Conservation (phyloP, 2,888 invertebrate species). For the Harpalus rubripes region DNA sequence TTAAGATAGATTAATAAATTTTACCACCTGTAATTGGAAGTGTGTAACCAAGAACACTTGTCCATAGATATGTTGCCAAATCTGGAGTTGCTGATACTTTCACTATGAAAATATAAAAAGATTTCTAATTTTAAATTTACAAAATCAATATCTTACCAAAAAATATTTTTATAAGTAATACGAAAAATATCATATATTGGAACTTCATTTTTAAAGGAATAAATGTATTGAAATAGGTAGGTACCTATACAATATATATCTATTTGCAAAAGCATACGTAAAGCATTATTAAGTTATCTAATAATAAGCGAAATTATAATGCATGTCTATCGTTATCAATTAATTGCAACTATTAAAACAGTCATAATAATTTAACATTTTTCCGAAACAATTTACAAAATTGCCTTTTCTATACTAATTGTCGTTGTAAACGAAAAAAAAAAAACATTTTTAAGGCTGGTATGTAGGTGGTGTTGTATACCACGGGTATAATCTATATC, state of each 20-base stretch:
- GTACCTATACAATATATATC: not conserved
- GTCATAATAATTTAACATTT: not conserved
- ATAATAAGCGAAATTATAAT: conserved; percentile 15
- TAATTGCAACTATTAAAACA: not conserved
- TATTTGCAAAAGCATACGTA: not conserved
- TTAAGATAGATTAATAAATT: too few relatives aligned
- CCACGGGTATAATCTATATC: too few relatives aligned
- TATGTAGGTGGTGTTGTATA: too few relatives aligned
- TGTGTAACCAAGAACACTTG: too few relatives aligned
- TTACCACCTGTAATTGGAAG: too few relatives aligned
- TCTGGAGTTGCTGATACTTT: too few relatives aligned
- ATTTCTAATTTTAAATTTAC: too few relatives aligned
- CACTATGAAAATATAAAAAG: too few relatives aligned
- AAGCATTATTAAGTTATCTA: not conserved
- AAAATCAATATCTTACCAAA: not conserved
- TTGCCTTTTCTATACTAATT: too few relatives aligned
- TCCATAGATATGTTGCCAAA: too few relatives aligned
- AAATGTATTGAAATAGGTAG: not conserved
- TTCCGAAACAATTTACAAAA: not conserved
- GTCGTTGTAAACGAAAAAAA: too few relatives aligned
- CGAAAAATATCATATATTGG: not conserved
- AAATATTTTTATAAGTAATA: not conserved
- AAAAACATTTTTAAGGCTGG: too few relatives aligned
- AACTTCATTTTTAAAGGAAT: not conserved
- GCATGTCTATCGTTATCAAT: conserved; percentile 2